phyloP scores from a whole-genome alignment of 2,113 vertebrate genomes.

The Felis chaus region DNA sequence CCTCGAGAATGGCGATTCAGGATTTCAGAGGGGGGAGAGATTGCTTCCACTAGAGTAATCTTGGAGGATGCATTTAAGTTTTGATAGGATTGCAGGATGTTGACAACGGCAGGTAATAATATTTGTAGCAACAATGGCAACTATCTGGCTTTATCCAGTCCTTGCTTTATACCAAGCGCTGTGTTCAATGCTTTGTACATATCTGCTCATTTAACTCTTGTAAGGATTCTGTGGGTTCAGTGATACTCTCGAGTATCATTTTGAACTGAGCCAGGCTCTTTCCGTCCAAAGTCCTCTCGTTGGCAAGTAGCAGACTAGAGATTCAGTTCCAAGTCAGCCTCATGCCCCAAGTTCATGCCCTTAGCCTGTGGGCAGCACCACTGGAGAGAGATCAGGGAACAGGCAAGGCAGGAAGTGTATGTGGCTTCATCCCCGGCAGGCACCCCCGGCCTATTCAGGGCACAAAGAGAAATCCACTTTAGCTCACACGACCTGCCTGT shows the following conservation, averaged over 20 bases:
- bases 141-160: background rate
- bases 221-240: background rate
- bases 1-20: background rate
- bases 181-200: background rate
- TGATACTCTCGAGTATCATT: too few relatives aligned
- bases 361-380: background rate
- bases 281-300: background rate
- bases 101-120: background rate
- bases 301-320: background rate
- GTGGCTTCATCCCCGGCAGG: accelerated
- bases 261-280: background rate
- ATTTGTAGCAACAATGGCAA: background rate
- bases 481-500: too few relatives aligned
- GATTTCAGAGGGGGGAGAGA: too few relatives aligned
- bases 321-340: background rate
- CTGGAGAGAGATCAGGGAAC: accelerated
- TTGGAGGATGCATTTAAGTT: background rate
- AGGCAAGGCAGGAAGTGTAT: accelerated
- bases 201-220: background rate
- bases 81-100: background rate
- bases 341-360: background rate
- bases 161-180: background rate
- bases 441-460: background rate
- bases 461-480: background rate
- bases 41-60: background rate